Percentiles rank a stretch among this genome's conserved stretches.
Conservation (phyloP, 2,113 vertebrate species). For the Gnathonemus longibarbis region DNA sequence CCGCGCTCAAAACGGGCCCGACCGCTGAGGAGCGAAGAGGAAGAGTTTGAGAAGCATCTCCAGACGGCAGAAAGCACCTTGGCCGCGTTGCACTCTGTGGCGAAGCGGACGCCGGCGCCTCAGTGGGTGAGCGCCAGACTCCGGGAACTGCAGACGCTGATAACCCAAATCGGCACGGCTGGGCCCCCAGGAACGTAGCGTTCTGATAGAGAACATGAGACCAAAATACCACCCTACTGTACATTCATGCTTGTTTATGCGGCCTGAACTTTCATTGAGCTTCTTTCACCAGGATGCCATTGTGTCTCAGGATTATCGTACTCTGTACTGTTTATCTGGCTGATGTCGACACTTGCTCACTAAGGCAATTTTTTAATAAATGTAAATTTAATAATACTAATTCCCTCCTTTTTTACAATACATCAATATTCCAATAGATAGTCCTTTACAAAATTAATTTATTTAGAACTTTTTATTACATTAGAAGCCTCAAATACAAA, state of each 20-base stretch:
- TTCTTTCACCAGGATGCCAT: not conserved
- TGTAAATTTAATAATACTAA: not conserved
- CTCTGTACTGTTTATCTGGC: not conserved
- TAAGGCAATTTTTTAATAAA: not conserved
- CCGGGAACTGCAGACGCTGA: slow-evolving; percentile 57
- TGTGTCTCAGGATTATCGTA: not conserved
- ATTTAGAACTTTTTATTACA: slow-evolving; percentile 59
- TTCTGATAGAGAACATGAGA: not conserved
- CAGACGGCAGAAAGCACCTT: slow-evolving; percentile 62
- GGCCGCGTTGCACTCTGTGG: slow-evolving; percentile 60
- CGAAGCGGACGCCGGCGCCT: slow-evolving; percentile 51
- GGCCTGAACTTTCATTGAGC: not conserved
- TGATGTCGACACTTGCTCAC: slow-evolving; percentile 9
- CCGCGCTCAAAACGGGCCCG: slow-evolving; percentile 71
- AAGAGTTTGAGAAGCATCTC: slow-evolving; percentile 65
- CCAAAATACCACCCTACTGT: not conserved
- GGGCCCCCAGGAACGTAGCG: slow-evolving; percentile 20
- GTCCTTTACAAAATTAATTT: not conserved
- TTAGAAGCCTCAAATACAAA: slow-evolving; percentile 53
- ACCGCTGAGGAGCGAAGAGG: slow-evolving; percentile 53
- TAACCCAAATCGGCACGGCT: slow-evolving; percentile 45
- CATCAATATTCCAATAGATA: not conserved
- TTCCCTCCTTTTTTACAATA: not conserved
- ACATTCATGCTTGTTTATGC: slow-evolving; percentile 9
- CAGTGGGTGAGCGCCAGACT: slow-evolving; percentile 67